Conservation (phyloP, 1,140 invertebrate species). For the Zaprionus davidi region DNA sequence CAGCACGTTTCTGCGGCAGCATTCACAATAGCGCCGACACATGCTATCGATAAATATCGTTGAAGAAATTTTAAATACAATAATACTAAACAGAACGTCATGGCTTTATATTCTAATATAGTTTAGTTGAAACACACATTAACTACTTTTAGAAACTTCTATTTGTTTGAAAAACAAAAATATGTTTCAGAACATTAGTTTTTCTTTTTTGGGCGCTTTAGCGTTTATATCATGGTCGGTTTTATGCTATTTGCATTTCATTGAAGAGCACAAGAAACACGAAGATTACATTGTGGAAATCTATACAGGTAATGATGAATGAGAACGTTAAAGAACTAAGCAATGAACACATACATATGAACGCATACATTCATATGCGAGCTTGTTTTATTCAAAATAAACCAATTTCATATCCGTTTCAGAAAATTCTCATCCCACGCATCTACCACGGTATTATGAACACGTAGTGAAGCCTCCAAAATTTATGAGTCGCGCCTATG, state of each 20-base stretch:
- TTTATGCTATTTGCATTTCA: slow-evolving; percentile 50
- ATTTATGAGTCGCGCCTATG: neutral
- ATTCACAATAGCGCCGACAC: slow-evolving; percentile 25
- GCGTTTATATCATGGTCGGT: slow-evolving; percentile 58
- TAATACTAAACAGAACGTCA: neutral
- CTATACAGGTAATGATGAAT: slow-evolving; percentile 51
- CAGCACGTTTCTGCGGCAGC: slow-evolving; percentile 33
- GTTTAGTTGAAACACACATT: too few relatives aligned
- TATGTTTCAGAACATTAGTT: slow-evolving; percentile 69
- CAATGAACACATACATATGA: too few relatives aligned
- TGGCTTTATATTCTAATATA: neutral
- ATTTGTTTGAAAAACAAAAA: slow-evolving; percentile 36
- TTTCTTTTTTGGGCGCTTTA: slow-evolving; percentile 54
- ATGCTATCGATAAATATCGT: slow-evolving; percentile 18
- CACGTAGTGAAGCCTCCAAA: neutral
- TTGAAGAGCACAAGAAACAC: slow-evolving; percentile 28
- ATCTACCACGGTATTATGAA: neutral
- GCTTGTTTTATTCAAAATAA: neutral
- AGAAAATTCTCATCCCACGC: neutral
- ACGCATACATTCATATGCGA: too few relatives aligned
- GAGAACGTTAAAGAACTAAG: neutral
- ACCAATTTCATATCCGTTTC: neutral
- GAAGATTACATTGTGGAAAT: slow-evolving; percentile 48
- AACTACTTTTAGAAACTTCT: neutral
- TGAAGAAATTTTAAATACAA: neutral